Conservation (phyloP, 2,888 invertebrate genomes). For the Acleris laterana region DNA sequence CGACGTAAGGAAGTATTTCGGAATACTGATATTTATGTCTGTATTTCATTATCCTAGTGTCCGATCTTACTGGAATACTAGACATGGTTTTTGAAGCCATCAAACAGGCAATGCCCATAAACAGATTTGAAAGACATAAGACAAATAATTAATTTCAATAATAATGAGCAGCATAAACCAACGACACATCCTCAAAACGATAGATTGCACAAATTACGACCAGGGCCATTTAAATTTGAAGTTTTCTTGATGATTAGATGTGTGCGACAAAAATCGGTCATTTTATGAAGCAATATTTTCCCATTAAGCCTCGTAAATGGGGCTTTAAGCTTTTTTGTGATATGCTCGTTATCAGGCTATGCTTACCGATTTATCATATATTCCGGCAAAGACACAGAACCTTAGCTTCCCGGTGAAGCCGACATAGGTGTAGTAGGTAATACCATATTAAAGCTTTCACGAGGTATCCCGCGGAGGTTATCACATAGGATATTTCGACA, state of each 20-base stretch:
- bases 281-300: conserved; percentile 43
- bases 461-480: not conserved
- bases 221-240: conserved; percentile 34
- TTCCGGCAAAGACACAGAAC: conserved; percentile 41
- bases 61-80: conserved; percentile 33
- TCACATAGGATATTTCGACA: conserved; percentile 3
- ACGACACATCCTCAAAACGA: conserved; percentile 35
- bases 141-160: conserved; percentile 36
- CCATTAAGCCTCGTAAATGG: conserved; percentile 44
- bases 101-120: conserved; percentile 30
- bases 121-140: conserved; percentile 39
- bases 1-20: conserved; percentile 38
- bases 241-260: conserved; percentile 41
- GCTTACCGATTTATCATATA: conserved; percentile 48
- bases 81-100: not conserved
- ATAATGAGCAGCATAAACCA: conserved; percentile 28
- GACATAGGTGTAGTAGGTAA: conserved; percentile 35
- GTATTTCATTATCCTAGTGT: conserved; percentile 37
- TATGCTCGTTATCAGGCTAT: conserved; percentile 45
- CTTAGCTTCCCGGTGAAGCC: conserved; percentile 43
- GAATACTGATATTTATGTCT: conserved; percentile 39
- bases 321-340: conserved; percentile 43
- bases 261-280: conserved; percentile 43
- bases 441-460: not conserved
- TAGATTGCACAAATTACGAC: conserved; percentile 36